These are phyloP conservation scores for Scaptomyza tumidula DNA, from an alignment of 2,888 invertebrate species.

Conservation along the genomic window DNA sequence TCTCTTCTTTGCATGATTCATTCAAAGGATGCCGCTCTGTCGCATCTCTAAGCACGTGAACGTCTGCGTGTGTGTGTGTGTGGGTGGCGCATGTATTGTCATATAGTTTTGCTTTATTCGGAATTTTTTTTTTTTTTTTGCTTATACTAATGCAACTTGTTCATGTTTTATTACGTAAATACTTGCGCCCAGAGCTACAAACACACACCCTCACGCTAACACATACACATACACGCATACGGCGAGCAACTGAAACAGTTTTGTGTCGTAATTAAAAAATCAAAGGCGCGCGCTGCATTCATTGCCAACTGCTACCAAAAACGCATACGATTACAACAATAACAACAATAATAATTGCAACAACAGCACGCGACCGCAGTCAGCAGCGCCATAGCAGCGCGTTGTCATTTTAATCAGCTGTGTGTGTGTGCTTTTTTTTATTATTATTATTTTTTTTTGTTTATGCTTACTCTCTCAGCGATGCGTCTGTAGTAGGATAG, in stretches of 20 bases:
- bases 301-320: slow-evolving; percentile 66
- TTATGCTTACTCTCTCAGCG: slow-evolving; percentile 18
- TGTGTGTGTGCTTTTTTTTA: slow-evolving; percentile 16
- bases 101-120: slow-evolving; percentile 11
- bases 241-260: slow-evolving; percentile 3
- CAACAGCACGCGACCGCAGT: slow-evolving; percentile 45
- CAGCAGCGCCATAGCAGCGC: slow-evolving; percentile 24
- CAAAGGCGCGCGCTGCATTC: slow-evolving; percentile 69
- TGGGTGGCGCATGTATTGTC: slow-evolving; percentile 1
- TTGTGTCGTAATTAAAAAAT: slow-evolving; percentile 74
- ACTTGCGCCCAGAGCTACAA: slow-evolving; percentile 8
- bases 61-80: background rate
- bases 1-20: slow-evolving; percentile 36
- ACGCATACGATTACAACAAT: slow-evolving; percentile 41
- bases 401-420: slow-evolving; percentile 69
- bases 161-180: slow-evolving; percentile 64
- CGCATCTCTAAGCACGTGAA: background rate
- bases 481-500: slow-evolving; percentile 13
- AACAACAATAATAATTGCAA: slow-evolving; percentile 21
- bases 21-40: slow-evolving; percentile 44
- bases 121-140: background rate
- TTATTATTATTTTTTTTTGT: slow-evolving; percentile 26
- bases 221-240: slow-evolving; percentile 11
- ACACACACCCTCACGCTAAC: slow-evolving; percentile 13
- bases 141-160: slow-evolving; percentile 32